Evolutionary conservation across 2,888 invertebrate genomes (phyloP), one percentile per base, ranked within the genome.

Genomic region (Meteorus cinctellus): DNA sequence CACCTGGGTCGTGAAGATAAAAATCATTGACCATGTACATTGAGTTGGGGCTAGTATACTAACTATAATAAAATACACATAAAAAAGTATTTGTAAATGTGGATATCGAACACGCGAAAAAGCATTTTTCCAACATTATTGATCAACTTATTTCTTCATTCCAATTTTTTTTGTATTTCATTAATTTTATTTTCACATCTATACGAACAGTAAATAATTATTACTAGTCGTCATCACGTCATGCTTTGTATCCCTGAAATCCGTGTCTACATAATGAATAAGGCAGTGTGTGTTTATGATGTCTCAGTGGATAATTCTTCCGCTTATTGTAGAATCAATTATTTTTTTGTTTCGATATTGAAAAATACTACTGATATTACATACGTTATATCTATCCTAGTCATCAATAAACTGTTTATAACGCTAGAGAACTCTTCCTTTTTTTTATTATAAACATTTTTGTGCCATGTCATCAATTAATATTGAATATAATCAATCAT

Each of bases 301-400:
- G 45, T 31, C 24, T 69, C 60, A 83, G 85, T 86, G 84, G 83
- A 85, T 86, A 82, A 86, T 80, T 84, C 84, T 84, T 85, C 85
- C 86, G 85, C 81, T 85, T 82, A 84, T 85, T 84, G 81, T 63
- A 55, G 66, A 67, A 31, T 29, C 19, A 59, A 27, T 27, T 16
- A 63, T 10, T 63, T 62, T 27, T 41, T 62, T 60, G 62, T 27
- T 59, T 76, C 80, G 83, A 82, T 83, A 81, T 82, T 80, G 77
- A 77, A 65, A 16, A 60, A 27, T 60, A 6, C 6, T 65, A 3
- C 27, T 12, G 45, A 66, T 16, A 1, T 31, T 60, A 27, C 29
- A 36, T 48, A 67, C 70, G 19, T 45, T 48, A 24, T 55, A 55
- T 8, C 24, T 1, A 55, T 55, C n/a, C 55, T 19, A 55, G 5